Percentiles rank a stretch among this genome's conserved stretches.
Conservation (phyloP, 2,888 invertebrate species). For the Protophormia terraenovae region DNA sequence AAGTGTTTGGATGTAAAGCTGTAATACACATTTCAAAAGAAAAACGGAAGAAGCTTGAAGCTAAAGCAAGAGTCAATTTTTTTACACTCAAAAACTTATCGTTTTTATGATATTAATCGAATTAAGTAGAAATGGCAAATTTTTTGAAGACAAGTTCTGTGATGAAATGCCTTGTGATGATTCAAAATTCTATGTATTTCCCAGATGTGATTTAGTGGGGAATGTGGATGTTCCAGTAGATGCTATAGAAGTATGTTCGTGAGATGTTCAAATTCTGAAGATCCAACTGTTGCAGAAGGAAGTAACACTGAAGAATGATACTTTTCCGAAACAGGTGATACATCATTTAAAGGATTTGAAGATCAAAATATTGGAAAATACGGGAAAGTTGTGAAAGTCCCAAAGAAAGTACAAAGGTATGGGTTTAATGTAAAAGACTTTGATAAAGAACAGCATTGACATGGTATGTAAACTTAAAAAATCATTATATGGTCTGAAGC, state of each 20-base stretch:
- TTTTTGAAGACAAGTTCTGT: neutral
- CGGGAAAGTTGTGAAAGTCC: neutral
- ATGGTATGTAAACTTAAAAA: too few relatives aligned
- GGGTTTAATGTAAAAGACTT: neutral
- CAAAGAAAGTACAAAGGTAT: neutral
- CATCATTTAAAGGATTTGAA: neutral
- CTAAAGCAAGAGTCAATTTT: constrained; percentile 6
- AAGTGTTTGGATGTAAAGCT: too few relatives aligned
- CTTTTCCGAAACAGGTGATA: neutral
- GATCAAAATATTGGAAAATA: neutral
- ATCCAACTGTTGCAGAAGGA: neutral
- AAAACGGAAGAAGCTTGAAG: neutral
- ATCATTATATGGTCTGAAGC: too few relatives aligned
- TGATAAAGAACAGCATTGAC: neutral
- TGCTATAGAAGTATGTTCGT: neutral
- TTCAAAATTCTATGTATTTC: neutral
- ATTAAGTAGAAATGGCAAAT: neutral
- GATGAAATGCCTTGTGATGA: neutral
- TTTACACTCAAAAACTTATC: neutral
- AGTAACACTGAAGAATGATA: neutral
- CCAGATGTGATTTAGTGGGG: constrained; percentile 1
- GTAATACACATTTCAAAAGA: constrained; percentile 2
- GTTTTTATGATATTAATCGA: neutral
- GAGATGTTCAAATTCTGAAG: neutral
- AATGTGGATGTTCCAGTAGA: neutral